Percentiles rank a stretch among this genome's conserved stretches.
Conservation (phyloP, 2,888 invertebrate species). For the Lamellibrachia columna region DNA sequence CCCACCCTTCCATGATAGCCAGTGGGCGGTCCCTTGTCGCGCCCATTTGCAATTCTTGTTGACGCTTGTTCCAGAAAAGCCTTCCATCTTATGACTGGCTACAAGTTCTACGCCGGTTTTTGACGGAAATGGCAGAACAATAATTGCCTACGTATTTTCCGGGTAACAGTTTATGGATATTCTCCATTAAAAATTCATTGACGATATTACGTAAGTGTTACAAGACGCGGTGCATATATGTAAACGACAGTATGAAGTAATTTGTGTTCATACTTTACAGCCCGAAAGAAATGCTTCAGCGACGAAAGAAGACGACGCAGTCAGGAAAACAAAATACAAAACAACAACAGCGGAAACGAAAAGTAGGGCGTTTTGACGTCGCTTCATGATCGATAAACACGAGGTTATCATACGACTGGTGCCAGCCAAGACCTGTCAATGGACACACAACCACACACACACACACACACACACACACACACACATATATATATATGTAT, state of each 20-base stretch:
- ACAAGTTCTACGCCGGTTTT: background rate
- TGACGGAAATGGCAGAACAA: background rate
- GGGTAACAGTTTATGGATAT: background rate
- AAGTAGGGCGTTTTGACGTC: background rate
- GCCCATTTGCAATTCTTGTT: too few species aligned
- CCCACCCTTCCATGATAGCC: too few species aligned
- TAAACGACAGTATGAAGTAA: background rate
- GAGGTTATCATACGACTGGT: background rate
- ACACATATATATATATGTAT: too few species aligned
- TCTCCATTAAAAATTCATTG: background rate
- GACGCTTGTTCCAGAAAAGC: background rate
- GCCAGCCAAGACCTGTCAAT: background rate
- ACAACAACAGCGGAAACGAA: background rate
- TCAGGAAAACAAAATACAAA: background rate
- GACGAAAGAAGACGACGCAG: background rate
- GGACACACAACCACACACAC: background rate
- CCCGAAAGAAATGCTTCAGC: conserved; percentile 23
- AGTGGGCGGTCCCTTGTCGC: too few species aligned
- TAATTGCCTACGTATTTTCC: background rate
- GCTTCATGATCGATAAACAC: background rate
- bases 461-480: too few species aligned
- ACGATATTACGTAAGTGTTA: background rate
- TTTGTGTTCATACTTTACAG: background rate
- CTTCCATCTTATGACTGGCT: background rate
- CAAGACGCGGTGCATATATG: background rate